These are phyloP conservation scores for Corynorhinus townsendii DNA, from an alignment of 2,113 vertebrate species.

Conservation along the genomic window DNA sequence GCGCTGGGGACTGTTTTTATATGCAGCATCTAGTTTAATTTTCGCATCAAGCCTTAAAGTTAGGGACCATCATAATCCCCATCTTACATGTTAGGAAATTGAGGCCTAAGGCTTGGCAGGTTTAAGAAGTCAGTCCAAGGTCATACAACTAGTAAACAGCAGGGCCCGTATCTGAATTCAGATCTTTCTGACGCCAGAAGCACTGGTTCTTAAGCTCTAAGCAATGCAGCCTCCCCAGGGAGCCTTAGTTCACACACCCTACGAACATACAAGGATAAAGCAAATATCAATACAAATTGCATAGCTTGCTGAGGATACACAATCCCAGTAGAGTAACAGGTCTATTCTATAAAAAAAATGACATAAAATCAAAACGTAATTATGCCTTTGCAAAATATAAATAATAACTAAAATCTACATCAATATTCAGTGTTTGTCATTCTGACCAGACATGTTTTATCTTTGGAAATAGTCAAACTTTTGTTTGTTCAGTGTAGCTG, in stretches of 20 bases:
- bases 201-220: not conserved
- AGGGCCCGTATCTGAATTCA: not conserved
- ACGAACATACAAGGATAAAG: slow-evolving; percentile 30
- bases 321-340: slow-evolving; percentile 25
- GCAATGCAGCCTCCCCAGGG: slow-evolving; percentile 6
- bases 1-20: not conserved
- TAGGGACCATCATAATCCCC: not conserved
- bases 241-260: not conserved
- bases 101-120: not conserved
- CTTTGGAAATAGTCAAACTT: slow-evolving; percentile 15
- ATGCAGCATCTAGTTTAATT: slow-evolving; percentile 10
- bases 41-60: not conserved
- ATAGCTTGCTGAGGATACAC: slow-evolving; percentile 26
- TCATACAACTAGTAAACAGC: not conserved
- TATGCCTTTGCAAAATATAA: slow-evolving; percentile 48
- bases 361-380: slow-evolving; percentile 66
- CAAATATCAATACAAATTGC: slow-evolving; percentile 51
- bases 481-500: not conserved
- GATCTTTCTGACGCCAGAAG: slow-evolving; percentile 26
- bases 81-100: slow-evolving; percentile 26
- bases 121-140: not conserved
- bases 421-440: slow-evolving; percentile 37
- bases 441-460: slow-evolving; percentile 18
- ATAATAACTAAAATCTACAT: slow-evolving; percentile 52
- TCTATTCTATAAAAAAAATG: slow-evolving; percentile 52